These are phyloP conservation scores for Berghia stephanieae DNA, from an alignment of 1,140 invertebrate genomes.

Conservation along the genomic window DNA sequence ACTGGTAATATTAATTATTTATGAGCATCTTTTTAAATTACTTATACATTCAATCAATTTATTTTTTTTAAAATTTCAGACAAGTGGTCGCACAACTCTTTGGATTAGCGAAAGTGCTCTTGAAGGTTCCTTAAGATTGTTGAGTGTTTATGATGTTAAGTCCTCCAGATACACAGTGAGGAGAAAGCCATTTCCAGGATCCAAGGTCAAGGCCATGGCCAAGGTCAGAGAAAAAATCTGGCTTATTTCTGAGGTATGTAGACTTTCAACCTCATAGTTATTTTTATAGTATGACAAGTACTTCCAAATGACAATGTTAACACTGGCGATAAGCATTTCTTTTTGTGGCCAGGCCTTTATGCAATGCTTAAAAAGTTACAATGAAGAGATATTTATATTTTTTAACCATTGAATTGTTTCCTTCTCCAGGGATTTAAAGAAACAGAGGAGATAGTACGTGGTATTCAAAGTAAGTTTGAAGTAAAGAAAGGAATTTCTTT, in stretches of 20 bases:
- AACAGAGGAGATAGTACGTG: constrained; percentile 10
- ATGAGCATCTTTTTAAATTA: not conserved
- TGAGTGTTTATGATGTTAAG: constrained; percentile 28
- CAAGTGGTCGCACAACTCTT: not conserved
- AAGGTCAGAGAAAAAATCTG: constrained; percentile 26
- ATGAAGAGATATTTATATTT: not conserved
- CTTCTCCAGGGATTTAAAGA: not conserved
- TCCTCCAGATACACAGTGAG: constrained; percentile 13
- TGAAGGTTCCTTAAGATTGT: not conserved
- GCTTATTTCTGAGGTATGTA: constrained; percentile 20
- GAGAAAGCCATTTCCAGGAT: not conserved
- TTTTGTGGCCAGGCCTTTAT: not conserved
- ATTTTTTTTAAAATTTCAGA: not conserved
- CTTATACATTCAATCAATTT: no score
- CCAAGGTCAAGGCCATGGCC: constrained; percentile 1
- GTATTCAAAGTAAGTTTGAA: constrained; percentile 22
- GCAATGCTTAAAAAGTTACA: not conserved
- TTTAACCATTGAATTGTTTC: not conserved
- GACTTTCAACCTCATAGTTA: not conserved
- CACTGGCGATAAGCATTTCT: not conserved
- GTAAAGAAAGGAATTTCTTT: no score
- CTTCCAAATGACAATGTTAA: not conserved
- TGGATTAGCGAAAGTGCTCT: constrained; percentile 18
- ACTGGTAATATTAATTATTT: not conserved
- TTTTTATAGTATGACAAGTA: not conserved